phyloP scores from a whole-genome alignment of 2,113 vertebrate genomes.

The Neomonachus schauinslandi region DNA sequence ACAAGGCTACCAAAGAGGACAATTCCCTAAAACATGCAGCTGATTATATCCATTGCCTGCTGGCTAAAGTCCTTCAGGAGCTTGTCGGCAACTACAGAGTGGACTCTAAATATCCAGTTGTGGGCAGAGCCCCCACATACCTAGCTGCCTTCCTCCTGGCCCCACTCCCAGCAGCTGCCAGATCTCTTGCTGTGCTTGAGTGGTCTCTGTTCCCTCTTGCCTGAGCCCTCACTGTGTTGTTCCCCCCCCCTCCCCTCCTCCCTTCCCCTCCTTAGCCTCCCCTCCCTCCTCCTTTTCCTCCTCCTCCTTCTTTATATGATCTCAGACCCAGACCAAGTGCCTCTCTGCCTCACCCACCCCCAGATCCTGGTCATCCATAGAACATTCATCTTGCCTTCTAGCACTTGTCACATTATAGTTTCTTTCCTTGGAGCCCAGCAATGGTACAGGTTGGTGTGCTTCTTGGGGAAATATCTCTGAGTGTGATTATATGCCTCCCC shows the following conservation, averaged over 20 bases:
- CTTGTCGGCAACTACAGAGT: background rate
- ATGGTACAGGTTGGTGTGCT: too few relatives aligned
- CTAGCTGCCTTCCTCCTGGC: background rate
- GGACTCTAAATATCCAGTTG: background rate
- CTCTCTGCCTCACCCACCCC: background rate
- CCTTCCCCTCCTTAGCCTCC: background rate
- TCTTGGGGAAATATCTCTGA: background rate
- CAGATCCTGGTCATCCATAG: background rate
- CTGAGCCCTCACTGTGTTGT: background rate
- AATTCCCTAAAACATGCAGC: background rate
- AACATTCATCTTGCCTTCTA: background rate
- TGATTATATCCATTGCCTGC: background rate
- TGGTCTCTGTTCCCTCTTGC: background rate
- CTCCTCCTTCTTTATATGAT: background rate
- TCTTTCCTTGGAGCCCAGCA: background rate
- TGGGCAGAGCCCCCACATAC: background rate
- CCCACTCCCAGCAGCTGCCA: background rate
- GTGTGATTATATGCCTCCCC: background rate
- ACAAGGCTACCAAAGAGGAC: background rate
- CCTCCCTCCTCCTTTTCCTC: background rate
- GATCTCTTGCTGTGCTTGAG: background rate
- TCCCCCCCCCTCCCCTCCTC: background rate
- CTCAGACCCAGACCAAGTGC: background rate
- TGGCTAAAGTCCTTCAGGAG: background rate
- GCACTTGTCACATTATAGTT: background rate